A percentile compares a stretch with the other conserved stretches of the same genome.
Conservation (phyloP, 2,113 vertebrate species). For the Hippocampus barbouri region DNA sequence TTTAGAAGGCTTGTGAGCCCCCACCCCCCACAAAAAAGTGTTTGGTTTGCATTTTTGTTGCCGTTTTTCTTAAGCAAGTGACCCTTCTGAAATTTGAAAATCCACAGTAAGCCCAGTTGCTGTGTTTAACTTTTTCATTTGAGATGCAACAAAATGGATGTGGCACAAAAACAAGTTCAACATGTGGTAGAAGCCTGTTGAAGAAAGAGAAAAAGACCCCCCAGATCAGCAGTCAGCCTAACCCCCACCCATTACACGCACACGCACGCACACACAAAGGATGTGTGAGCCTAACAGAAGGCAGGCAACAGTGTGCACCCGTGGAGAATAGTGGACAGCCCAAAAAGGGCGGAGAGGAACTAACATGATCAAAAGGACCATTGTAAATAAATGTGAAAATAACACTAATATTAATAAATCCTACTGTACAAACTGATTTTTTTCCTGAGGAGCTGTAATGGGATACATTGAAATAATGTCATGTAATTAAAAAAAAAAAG, state of each 20-base stretch:
- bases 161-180: background rate
- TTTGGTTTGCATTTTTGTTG: background rate
- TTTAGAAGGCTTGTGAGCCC: background rate
- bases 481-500: background rate
- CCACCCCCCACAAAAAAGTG: no score
- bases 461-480: background rate
- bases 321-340: slow-evolving; percentile 16
- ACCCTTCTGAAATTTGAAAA: background rate
- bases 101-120: background rate
- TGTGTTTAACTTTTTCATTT: background rate
- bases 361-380: slow-evolving; percentile 42
- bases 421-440: background rate
- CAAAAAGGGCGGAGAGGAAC: slow-evolving; percentile 40
- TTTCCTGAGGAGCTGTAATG: background rate
- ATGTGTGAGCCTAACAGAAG: slow-evolving; percentile 55
- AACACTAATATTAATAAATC: background rate
- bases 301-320: slow-evolving; percentile 57
- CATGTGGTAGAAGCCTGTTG: slow-evolving; percentile 5
- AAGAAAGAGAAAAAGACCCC: slow-evolving; percentile 2
- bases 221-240: background rate
- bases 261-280: slow-evolving; percentile 52
- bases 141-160: background rate
- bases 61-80: background rate
- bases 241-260: slow-evolving; percentile 1
- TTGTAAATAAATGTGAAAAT: background rate